Conservation (phyloP, 2,888 invertebrate species). For the Kryphioiulus occultus region DNA sequence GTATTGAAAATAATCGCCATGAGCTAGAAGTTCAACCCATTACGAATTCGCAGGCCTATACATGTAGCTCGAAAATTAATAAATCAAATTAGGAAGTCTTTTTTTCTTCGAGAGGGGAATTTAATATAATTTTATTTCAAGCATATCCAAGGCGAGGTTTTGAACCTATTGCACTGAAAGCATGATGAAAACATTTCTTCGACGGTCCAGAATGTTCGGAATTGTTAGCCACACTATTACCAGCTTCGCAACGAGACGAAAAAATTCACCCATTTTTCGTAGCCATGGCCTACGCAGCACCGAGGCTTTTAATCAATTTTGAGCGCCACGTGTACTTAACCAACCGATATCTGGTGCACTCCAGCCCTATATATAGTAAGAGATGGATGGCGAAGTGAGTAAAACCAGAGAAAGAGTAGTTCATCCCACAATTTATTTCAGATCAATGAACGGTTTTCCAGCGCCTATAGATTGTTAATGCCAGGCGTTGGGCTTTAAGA, state of each 20-base stretch:
- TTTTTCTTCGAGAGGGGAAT: neutral
- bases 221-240: too few relatives aligned
- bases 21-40: neutral
- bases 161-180: neutral
- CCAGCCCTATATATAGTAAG: neutral
- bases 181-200: too few relatives aligned
- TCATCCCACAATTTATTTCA: conserved; percentile 44
- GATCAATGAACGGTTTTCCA: conserved; percentile 47
- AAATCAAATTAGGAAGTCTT: neutral
- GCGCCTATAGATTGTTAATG: conserved; percentile 38
- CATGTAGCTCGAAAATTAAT: neutral
- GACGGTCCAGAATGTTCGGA: too few relatives aligned
- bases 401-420: conserved; percentile 40
- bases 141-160: neutral
- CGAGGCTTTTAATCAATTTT: conserved; percentile 37
- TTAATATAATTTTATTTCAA: conserved; percentile 4
- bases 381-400: conserved; percentile 38
- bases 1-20: conserved; percentile 28
- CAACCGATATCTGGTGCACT: neutral
- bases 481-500: neutral
- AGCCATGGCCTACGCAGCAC: too few relatives aligned
- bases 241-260: too few relatives aligned
- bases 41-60: neutral
- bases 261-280: too few relatives aligned
- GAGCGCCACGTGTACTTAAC: conserved; percentile 45